Evolutionary conservation across 92 coral and sea anemone genomes (phyloP), one percentile per base, ranked within the genome.

Genomic region (Ricordea florida): DNA sequence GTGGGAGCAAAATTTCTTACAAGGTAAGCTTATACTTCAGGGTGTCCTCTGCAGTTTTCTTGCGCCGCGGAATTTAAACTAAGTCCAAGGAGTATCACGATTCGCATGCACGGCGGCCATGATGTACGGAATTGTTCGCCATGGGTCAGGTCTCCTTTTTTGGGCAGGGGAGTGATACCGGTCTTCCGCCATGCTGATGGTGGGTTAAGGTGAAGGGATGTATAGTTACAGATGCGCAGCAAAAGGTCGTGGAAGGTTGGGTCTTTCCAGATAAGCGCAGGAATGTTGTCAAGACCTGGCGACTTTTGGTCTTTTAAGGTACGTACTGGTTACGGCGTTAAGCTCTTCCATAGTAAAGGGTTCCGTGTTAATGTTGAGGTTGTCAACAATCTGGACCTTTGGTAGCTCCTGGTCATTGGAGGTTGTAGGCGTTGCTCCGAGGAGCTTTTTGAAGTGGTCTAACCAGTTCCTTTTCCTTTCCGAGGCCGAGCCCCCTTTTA

Each of bases 161-260:
- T 57, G 44, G 79, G 89, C 3, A 67, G 9, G 2, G 89, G 68
- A 14, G 45, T 60, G 33, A 67, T 77, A 21, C 85, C 74, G 65
- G 74, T 1, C 30, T 84, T 67, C 72, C 9, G 72, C 84, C 89
- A 76, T 47, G 78, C 65, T 21, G 84, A 66, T 27, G n/a, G n/a
- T n/a, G n/a, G n/a, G n/a, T n/a, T n/a, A n/a, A n/a, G n/a, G n/a
- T n/a, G n/a, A n/a, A n/a, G 84, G 79, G 61, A 69, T 44, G 76
- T 84, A 74, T 84, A 43, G 43, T 83, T 83, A 32, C 84, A 66
- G 63, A 66, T 75, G 45, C 31, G 13, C 53, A 76, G 89, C 46
- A 84, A 47, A 0, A 76, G 36, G 34, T 76, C 59, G 33, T 59
- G 78, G 65, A 84, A 76, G 26, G 44, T 57, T 6, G 58, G 72